Base-by-base conservation (phyloP, 2,797 vertebrate genomes). In the Miichthys miiuy region DNA sequence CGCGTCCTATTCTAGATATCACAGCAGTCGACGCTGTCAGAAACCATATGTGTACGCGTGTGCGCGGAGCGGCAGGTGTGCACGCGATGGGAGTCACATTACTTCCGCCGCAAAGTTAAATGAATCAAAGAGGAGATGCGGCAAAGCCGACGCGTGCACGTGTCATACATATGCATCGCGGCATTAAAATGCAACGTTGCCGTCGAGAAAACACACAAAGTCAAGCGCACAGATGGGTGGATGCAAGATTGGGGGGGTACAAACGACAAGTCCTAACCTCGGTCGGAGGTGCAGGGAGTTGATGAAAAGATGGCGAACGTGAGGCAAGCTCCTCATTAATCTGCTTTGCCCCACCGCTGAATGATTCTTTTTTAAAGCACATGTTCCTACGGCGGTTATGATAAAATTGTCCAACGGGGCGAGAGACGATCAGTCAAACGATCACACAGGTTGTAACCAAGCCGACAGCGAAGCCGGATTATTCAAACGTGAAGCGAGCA, bases 161-260 rank as follows among this genome's bases (percentile, higher is more conserved):
- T 38, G 57, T 67, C 85, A 88, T 89, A 80, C 83, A 91, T 89
- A 88, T 89, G 89, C 27, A 90, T 85, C 16, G 72, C 52, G 0
- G n/a, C 73, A 88, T 88, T 80, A 58, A 84, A 75, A 92, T 82
- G 84, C 77, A 79, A 76, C 3, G 20, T 50, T 25, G 50, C 73
- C 2, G 77, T 70, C 61, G 52, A 9, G 52, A 54, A 51, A n/a
- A 57, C 61, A n/a, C 7, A 11, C 25, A 46, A 58, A 61, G 25
- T 42, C n/a, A 48, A 14, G 21, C 52, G 12, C 27, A 50, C 52
- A 77, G 55, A 79, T 73, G 9, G 63, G 56, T 11, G 72, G 63
- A 30, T 73, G 41, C 50, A 10, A 46, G 34, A 69, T 52, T 0
- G 4, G 27, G 30, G 5, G 30, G 60, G 48, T 21, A 47, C 0